Base-by-base conservation (phyloP, 1,140 invertebrate genomes). In the Druon quercuslanigerum region DNA sequence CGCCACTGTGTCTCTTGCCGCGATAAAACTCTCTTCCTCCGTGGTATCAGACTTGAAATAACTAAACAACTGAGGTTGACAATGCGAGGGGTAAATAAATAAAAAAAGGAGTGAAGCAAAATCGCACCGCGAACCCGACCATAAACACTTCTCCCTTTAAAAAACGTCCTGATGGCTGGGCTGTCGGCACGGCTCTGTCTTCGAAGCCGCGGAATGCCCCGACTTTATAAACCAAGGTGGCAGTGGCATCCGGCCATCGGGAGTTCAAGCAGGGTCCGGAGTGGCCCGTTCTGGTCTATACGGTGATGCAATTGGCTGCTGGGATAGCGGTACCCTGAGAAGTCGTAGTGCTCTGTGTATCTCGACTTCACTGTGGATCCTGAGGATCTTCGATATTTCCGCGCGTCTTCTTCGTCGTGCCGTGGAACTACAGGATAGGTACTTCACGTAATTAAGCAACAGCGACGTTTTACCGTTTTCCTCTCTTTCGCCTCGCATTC, bases 121-220 rank as follows among this genome's bases (percentile, higher is more conserved):
- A 76, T 80, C 50, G 79, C 75, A 84, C 79, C 81, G 79, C 82
- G 81, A 78, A 79, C 74, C 79, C 80, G 82, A 80, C 81, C 83
- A 79, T 82, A 81, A 81, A 81, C 81, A 79, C 75, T 71, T 78
- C 75, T 78, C 80, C 76, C 76, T 81, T 82, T 78, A 79, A 78
- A 84, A 83, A 83, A 82, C 82, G 85, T 90, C 87, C 86, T 90
- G 86, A 88, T 89, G 84, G 86, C 83, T 89, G 79, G 87, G 84
- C 89, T 89, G 90, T 88, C 87, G 90, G 85, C 86, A 90, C 89
- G 86, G 88, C 84, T 91, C 90, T 91, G 90, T 91, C 90, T 87
- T 87, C 83, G 86, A 83, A 83, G 84, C 87, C 83, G 86, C 85
- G 85, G 80, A 83, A 84, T 85, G 83, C 82, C 83, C 89, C 86